Conservation (phyloP, 1,140 invertebrate species). For the Leptinotarsa undecemlineata region DNA sequence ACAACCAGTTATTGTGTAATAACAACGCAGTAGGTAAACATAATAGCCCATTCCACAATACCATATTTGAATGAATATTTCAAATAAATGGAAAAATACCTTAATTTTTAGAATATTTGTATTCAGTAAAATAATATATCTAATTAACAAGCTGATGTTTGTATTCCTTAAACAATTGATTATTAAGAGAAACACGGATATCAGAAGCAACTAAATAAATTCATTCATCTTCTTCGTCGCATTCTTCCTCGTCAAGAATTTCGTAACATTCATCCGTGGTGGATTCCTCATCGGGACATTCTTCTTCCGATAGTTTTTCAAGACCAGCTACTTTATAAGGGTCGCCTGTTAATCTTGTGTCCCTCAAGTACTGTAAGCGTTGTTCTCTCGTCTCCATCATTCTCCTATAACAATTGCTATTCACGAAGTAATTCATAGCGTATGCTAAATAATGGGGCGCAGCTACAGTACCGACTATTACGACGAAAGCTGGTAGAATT, state of each 20-base stretch:
- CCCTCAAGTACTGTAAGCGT: constrained; percentile 37
- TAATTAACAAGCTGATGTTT: too few relatives aligned
- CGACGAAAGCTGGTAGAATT: constrained; percentile 62
- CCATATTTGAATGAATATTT: too few relatives aligned
- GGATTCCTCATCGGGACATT: neutral
- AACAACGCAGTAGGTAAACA: too few relatives aligned
- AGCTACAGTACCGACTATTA: constrained; percentile 60
- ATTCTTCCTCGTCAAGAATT: constrained; percentile 10
- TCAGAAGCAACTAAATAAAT: too few relatives aligned
- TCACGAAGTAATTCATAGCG: constrained; percentile 60
- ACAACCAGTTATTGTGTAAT: too few relatives aligned
- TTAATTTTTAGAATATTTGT: too few relatives aligned
- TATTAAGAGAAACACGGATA: too few relatives aligned
- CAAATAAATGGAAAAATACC: too few relatives aligned
- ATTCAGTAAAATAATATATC: too few relatives aligned
- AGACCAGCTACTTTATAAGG: constrained; percentile 35
- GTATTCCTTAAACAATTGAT: too few relatives aligned
- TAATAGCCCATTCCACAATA: too few relatives aligned
- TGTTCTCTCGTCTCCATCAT: constrained; percentile 18
- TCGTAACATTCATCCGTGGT: constrained; percentile 7
- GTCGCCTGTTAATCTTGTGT: constrained; percentile 34
- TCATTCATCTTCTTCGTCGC: constrained; percentile 16
- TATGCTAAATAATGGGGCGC: constrained; percentile 62
- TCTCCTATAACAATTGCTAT: constrained; percentile 58
- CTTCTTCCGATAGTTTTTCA: constrained; percentile 23